phyloP scores from a whole-genome alignment of 2,113 vertebrate genomes.

The Equus quagga region DNA sequence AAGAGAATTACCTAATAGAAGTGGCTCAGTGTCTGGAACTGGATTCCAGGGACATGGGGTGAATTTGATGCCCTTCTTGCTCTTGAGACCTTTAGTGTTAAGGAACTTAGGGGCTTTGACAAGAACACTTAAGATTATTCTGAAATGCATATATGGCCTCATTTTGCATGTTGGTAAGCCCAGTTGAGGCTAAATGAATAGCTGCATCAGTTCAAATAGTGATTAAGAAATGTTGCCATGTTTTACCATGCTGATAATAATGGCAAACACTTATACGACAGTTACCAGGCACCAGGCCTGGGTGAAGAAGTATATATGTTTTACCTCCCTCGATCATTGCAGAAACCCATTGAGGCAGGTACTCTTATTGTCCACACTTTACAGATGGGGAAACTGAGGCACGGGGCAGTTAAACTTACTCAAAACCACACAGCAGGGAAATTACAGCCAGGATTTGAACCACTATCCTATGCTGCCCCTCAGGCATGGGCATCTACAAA shows the following conservation, averaged over 20 bases:
- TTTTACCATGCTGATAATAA: background rate
- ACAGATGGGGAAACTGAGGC: background rate
- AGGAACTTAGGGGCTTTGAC: background rate
- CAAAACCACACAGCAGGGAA: no score
- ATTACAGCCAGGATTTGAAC: background rate
- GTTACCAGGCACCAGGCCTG: background rate
- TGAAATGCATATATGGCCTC: rapidly evolving
- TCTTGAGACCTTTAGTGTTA: background rate
- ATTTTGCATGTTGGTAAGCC: background rate
- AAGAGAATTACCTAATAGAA: background rate
- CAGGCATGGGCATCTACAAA: rapidly evolving
- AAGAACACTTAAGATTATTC: rapidly evolving
- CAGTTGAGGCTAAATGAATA: rapidly evolving
- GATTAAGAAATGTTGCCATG: rapidly evolving
- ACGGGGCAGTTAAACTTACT: rapidly evolving
- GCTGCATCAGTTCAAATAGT: rapidly evolving
- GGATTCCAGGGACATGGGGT: background rate
- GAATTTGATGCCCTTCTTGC: background rate
- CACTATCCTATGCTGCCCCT: rapidly evolving
- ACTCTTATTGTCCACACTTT: background rate
- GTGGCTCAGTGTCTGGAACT: no score
- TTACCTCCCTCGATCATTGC: background rate
- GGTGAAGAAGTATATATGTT: rapidly evolving
- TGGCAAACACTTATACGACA: rapidly evolving
- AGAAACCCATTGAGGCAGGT: no score